phyloP scores from a whole-genome alignment of 2,797 vertebrate species.

The Poecilia wingei region DNA sequence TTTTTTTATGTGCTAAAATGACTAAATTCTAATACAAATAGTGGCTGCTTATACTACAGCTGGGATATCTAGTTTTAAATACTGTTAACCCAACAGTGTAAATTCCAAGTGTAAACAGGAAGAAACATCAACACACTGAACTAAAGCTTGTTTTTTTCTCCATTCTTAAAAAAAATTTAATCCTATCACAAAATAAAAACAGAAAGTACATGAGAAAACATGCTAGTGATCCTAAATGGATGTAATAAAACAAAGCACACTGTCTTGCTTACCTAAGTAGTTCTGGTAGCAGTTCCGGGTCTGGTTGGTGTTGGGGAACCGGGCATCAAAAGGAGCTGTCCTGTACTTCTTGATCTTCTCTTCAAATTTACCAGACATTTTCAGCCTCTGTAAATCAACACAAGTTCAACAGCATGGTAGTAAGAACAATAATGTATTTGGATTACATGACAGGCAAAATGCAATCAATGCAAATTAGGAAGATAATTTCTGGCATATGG shows the following conservation, averaged over 20 bases:
- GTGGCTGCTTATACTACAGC: background rate
- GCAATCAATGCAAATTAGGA: background rate
- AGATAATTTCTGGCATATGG: background rate
- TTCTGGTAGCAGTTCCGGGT: constrained; percentile 87
- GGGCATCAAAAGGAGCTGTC: constrained; percentile 85
- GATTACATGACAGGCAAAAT: background rate
- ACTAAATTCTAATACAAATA: background rate
- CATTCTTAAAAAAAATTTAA: background rate
- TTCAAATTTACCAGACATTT: constrained; percentile 77
- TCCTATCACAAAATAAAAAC: background rate
- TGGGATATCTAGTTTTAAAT: background rate
- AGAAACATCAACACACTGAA: background rate
- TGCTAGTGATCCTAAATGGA: background rate
- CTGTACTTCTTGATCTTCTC: constrained; percentile 83
- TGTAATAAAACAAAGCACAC: background rate
- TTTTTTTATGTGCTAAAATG: background rate
- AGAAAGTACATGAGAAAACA: background rate
- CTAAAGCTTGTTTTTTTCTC: background rate
- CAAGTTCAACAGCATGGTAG: background rate
- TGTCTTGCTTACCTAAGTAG: constrained; percentile 76
- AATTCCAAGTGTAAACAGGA: background rate
- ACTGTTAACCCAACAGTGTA: background rate
- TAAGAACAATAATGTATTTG: background rate
- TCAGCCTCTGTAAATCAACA: constrained; percentile 22
- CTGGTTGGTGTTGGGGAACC: constrained; percentile 87